A percentile compares a stretch with the other conserved stretches of the same genome.
Evolutionary conservation across 2,797 vertebrate genomes (phyloP).

Genomic region (Myotis planiceps): DNA sequence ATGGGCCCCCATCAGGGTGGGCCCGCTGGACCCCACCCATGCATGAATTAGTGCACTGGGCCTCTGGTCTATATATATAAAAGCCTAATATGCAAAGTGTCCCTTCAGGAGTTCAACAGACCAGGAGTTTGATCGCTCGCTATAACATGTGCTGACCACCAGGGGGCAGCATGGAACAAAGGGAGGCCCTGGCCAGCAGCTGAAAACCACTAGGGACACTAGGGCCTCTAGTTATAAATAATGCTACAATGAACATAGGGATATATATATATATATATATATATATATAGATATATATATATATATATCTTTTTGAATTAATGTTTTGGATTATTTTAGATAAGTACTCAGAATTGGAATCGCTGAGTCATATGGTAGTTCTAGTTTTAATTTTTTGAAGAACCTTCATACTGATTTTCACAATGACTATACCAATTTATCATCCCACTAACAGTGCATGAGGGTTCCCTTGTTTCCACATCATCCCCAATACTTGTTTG

Average conservation of each 20-base stretch:
- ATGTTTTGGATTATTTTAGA: background rate
- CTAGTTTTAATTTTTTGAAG: background rate
- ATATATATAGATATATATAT: too few relatives aligned
- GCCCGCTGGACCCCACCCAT: too few relatives aligned
- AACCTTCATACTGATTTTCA: background rate
- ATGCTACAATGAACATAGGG: background rate
- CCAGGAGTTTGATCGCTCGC: too few relatives aligned
- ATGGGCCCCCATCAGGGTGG: too few relatives aligned
- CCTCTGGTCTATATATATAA: too few relatives aligned
- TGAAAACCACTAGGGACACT: too few relatives aligned
- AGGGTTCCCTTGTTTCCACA: background rate
- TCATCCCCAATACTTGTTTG: background rate
- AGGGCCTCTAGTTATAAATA: background rate
- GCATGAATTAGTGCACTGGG: too few relatives aligned
- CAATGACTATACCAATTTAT: background rate
- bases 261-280: background rate
- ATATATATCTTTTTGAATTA: background rate
- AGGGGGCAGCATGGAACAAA: too few relatives aligned
- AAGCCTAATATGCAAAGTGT: too few relatives aligned
- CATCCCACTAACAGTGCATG: background rate
- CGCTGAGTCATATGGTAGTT: background rate
- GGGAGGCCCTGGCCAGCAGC: too few relatives aligned
- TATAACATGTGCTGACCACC: too few relatives aligned
- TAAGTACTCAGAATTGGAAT: background rate
- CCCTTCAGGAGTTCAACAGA: too few relatives aligned